Evolutionary conservation across 37 sponge, comb jelly and placozoan species (phyloP).

Genomic region (Diacarnus erythraeanus): DNA sequence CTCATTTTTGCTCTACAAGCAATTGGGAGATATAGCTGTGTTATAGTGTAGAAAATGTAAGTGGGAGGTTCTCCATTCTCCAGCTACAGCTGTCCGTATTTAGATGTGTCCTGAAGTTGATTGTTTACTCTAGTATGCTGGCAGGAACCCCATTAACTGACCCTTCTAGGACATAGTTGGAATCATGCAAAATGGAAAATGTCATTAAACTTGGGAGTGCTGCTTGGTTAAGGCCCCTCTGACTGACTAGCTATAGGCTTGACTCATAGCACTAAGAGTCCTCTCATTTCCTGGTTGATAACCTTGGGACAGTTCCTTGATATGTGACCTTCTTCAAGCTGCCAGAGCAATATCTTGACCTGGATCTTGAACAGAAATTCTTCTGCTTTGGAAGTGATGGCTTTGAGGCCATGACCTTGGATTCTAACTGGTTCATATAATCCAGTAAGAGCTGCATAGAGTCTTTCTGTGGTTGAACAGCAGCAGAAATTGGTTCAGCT

Average conservation of each 20-base stretch:
- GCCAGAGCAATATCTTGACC: not conserved
- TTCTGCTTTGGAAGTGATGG: not conserved
- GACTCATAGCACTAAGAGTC: not conserved
- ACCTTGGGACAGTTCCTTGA: not conserved
- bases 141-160: constrained; percentile 6
- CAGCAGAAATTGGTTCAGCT: too few relatives aligned
- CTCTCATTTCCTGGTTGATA: not conserved
- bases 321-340: not conserved
- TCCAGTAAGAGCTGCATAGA: too few relatives aligned
- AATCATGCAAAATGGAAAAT: not conserved
- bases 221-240: not conserved
- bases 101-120: too few relatives aligned
- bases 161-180: constrained; percentile 5
- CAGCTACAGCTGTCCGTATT: too few relatives aligned
- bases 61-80: too few relatives aligned
- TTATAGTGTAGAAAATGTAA: too few relatives aligned
- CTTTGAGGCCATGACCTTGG: not conserved
- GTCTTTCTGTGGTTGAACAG: not conserved
- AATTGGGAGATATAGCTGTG: too few relatives aligned
- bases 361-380: not conserved
- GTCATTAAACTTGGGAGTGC: not conserved
- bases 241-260: not conserved
- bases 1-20: too few relatives aligned
- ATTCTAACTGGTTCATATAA: not conserved
- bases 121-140: not conserved